These are phyloP conservation scores for Branchipolynoe longqiensis DNA, from an alignment of 2,888 invertebrate genomes.

Conservation along the genomic window DNA sequence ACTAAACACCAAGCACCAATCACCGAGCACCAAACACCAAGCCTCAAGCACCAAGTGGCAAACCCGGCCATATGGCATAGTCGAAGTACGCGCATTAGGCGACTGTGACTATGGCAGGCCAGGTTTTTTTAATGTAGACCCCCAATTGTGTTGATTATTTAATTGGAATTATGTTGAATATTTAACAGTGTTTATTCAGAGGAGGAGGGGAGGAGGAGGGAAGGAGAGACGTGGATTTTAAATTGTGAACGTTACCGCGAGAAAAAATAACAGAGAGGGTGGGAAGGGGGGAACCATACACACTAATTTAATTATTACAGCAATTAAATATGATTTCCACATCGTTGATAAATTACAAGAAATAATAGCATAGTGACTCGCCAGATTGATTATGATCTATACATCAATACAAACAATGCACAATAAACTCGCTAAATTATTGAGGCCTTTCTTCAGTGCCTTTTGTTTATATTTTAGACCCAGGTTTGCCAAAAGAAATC, in stretches of 20 bases:
- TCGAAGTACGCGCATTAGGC: neutral
- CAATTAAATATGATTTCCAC: neutral
- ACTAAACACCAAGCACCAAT: no score
- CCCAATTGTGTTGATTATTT: neutral
- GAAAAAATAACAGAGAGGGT: no score
- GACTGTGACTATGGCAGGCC: no score
- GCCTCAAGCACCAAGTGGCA: no score
- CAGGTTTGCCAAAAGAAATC: no score
- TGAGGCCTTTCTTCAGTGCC: neutral
- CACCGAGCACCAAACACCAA: no score
- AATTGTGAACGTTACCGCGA: no score
- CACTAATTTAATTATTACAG: neutral
- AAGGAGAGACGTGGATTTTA: no score
- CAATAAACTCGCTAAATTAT: no score
- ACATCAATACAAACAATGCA: no score
- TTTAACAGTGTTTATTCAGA: conserved; percentile 8
- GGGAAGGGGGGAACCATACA: no score
- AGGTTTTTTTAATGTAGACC: neutral
- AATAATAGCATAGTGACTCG: neutral
- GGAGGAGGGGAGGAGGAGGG: neutral
- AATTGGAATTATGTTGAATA: conserved; percentile 1
- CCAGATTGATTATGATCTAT: no score
- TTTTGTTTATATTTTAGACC: neutral
- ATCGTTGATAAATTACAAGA: neutral
- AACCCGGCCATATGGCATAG: conserved; percentile 6